Base-by-base conservation (phyloP, 2,888 invertebrate species). In the Hyles lineata region DNA sequence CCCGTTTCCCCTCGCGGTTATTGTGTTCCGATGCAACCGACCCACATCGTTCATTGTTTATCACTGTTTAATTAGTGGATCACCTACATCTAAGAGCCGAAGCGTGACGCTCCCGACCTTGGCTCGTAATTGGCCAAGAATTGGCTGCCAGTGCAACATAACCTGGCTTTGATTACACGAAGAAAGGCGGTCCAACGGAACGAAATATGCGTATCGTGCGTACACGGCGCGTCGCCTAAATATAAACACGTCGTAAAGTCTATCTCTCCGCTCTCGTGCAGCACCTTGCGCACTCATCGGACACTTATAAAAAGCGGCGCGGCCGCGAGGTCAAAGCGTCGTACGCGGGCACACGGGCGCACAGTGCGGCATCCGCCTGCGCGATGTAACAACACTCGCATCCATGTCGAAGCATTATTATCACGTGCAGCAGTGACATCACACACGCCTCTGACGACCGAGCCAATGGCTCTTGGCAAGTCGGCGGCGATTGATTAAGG, bases 391-490 rank as follows among this genome's bases (percentile, higher is more conserved):
- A 89, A 92, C 94, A 92, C 90, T 85, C 86, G 86, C 85, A 83
- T 87, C 90, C 88, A 89, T 90, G 90, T 88, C 89, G 87, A 91
- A 91, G 90, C 83, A 87, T 84, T 82, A 86, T 84, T 86, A 89
- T 92, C 93, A 92, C 92, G 92, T 92, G 93, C 87, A 89, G 74
- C 87, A 82, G 90, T 91, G 91, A 92, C 93, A 92, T 90, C 86
- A 85, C 80, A 76, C 78, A 82, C 87, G 87, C 88, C 90, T 92
- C 92, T 92, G 92, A 87, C 91, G 78, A 81, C 82, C 86, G 88
- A 87, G 91, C 92, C 92, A 92, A 92, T 92, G 92, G 87, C 89
- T 90, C 90, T 94, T 94, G 94, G 92, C 94, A 92, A 85, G 84
- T 82, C 83, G 79, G 81, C 81, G 80, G 79, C 87, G 83, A 86